These are phyloP conservation scores for Vanessa tameamea DNA, from an alignment of 1,140 invertebrate genomes.

Conservation along the genomic window DNA sequence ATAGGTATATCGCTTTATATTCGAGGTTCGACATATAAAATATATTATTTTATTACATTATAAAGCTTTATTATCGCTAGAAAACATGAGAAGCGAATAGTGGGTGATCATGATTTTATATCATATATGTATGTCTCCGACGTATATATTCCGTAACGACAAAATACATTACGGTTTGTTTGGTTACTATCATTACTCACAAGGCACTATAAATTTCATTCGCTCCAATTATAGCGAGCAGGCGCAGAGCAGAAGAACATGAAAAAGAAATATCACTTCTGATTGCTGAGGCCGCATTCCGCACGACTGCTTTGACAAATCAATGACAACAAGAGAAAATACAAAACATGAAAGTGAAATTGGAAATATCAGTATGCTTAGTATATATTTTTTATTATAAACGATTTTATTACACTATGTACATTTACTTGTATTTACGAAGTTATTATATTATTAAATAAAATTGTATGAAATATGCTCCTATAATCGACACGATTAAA, in stretches of 20 bases:
- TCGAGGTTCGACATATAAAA: too few species aligned
- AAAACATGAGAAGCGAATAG: too few species aligned
- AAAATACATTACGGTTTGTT: not conserved
- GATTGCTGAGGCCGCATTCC: constrained; percentile 9
- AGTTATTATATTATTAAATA: too few species aligned
- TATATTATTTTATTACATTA: too few species aligned
- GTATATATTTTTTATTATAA: not conserved
- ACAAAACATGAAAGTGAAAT: constrained; percentile 1
- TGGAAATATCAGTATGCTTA: not conserved
- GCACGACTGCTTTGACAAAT: constrained; percentile 19
- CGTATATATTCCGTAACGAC: too few species aligned
- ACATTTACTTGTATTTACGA: not conserved
- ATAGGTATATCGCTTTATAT: too few species aligned
- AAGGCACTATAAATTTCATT: constrained; percentile 24
- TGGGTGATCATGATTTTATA: too few species aligned
- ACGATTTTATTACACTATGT: not conserved
- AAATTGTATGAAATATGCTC: too few species aligned
- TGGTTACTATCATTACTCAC: constrained; percentile 10
- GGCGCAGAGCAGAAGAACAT: constrained; percentile 13
- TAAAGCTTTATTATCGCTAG: too few species aligned
- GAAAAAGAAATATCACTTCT: constrained; percentile 25
- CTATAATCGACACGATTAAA: too few species aligned
- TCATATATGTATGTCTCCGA: too few species aligned
- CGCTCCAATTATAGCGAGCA: constrained; percentile 29
- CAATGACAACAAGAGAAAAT: constrained; percentile 14